Conservation (phyloP, 2,888 invertebrate genomes). For the Nowickia ferox region DNA sequence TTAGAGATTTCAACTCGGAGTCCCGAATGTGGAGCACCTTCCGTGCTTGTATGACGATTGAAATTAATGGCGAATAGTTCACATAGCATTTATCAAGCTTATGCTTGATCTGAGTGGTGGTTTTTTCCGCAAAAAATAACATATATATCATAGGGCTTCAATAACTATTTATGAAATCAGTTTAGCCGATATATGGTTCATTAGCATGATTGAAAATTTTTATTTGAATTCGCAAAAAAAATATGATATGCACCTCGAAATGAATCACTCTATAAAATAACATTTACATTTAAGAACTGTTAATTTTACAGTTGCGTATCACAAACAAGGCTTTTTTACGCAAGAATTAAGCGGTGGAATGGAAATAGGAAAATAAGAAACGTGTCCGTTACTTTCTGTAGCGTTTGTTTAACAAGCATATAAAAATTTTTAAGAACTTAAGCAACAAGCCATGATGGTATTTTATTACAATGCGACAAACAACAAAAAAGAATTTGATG, state of each 20-base stretch:
- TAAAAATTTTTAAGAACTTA: constrained; percentile 17
- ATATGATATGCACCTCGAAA: neutral
- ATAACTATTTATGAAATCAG: no score
- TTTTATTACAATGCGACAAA: constrained; percentile 51
- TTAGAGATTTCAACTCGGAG: no score
- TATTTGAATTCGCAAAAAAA: no score
- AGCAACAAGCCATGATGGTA: constrained; percentile 31
- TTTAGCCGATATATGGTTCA: no score
- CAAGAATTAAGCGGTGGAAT: constrained; percentile 22
- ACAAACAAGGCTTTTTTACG: constrained; percentile 25
- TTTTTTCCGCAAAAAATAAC: no score
- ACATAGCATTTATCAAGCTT: no score
- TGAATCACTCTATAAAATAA: neutral
- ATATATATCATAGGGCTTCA: no score
- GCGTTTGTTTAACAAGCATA: constrained; percentile 23
- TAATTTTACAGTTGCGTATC: constrained; percentile 27
- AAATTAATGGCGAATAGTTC: no score
- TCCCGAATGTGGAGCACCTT: no score
- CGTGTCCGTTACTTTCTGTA: constrained; percentile 30
- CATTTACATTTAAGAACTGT: constrained; percentile 39
- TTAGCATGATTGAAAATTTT: no score
- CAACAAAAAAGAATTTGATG: constrained; percentile 30
- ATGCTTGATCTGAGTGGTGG: no score
- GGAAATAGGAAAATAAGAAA: constrained; percentile 46
- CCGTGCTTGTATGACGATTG: no score